Evolutionary conservation across 1,140 invertebrate species (phyloP), one percentile per base, ranked within the genome.

Genomic region (Aphidius gifuensis): DNA sequence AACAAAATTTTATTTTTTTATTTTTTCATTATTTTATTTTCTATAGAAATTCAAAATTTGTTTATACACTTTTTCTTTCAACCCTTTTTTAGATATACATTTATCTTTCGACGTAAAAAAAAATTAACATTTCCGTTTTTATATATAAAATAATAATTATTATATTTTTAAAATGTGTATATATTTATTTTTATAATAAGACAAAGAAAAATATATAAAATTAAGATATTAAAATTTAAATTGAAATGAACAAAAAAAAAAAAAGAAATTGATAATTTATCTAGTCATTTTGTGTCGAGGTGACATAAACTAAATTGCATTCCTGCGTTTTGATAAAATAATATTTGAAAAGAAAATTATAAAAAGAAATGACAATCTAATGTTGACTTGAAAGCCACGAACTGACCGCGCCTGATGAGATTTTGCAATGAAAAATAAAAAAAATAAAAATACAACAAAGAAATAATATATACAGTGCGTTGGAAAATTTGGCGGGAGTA

Each of bases 401-500:
- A 64, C 54, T 64, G 63, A 64, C 63, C 63, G 59, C 59, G 59
- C 60, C 63, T 64, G 58, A 64, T 64, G 50, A 64, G 63, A 64
- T 64, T 64, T 53, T 49, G 54, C 47, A 53, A 45, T 45, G 51
- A 58, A 64, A 43, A 61, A 60, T 47, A 58, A 50, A 55, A 54
- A 56, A 16, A 49, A 45, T 32, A 32, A 3, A 3, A 32, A 32
- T 1, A n/a, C 32, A 48, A 62, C 21, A 60, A 43, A 43, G 50
- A 62, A 62, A 51, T 32, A 32, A 32, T 32, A 3, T 32, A 32
- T 32, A 32, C 2, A 32, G 0, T 32, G 2, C 23, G 23, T 56
- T 58, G 48, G 58, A 53, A 64, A 61, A 58, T 58, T 48, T 44
- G 46, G 57, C 57, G 57, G 57, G 57, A 58, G 32, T 58, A 58